Conservation (phyloP, 1,140 invertebrate species). For the Cydia pomonella region DNA sequence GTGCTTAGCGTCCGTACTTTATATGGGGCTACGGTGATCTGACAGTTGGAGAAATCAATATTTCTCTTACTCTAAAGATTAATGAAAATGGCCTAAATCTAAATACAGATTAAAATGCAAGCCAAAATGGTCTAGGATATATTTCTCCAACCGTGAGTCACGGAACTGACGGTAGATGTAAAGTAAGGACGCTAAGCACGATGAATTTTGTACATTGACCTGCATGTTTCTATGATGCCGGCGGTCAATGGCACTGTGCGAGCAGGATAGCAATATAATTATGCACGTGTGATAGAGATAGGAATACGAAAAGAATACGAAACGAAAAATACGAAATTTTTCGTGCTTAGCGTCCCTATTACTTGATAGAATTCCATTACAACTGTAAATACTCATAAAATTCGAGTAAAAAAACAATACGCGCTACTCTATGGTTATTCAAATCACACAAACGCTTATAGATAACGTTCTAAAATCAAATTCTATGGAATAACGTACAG, state of each 20-base stretch:
- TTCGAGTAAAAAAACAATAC: constrained; percentile 40
- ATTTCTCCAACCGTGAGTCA: not conserved
- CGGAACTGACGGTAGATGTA: not conserved
- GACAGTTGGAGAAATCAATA: not conserved
- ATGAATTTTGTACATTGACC: not conserved
- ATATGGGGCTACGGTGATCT: not conserved
- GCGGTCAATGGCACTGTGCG: too few species aligned
- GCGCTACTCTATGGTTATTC: constrained; percentile 48
- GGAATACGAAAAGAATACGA: too few species aligned
- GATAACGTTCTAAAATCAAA: constrained; percentile 46
- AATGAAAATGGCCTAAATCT: constrained; percentile 24
- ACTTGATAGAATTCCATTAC: not conserved
- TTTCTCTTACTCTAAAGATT: not conserved
- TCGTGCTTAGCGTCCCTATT: too few species aligned
- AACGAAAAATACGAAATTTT: too few species aligned
- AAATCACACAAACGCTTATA: constrained; percentile 57
- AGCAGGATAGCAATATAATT: too few species aligned
- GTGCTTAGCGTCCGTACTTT: not conserved
- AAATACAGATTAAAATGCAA: constrained; percentile 29
- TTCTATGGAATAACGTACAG: constrained; percentile 55
- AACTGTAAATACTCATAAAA: constrained; percentile 27
- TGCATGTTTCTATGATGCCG: too few species aligned
- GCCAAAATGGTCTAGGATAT: not conserved
- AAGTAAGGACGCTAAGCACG: too few species aligned
- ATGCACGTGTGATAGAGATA: too few species aligned